Evolutionary conservation across 2,113 vertebrate genomes (phyloP), one percentile per base, ranked within the genome.

Genomic region (Trematomus loennbergii): DNA sequence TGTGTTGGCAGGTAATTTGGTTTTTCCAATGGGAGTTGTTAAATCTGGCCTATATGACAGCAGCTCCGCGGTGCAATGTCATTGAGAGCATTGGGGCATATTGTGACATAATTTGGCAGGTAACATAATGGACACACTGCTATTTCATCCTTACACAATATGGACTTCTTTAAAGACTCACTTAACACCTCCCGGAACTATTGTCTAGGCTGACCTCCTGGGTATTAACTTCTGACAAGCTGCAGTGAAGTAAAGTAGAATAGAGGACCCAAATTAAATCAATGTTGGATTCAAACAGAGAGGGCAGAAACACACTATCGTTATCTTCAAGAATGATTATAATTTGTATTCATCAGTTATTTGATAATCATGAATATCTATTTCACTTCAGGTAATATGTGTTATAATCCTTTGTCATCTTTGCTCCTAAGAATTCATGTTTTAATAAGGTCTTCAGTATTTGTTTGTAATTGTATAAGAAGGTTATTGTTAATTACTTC

Each of bases 1-100:
- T 68, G 67, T 58, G 49, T 60, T 68, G 62, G 70, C 62, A 58
- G 52, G 16, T 82, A 18, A 62, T 62, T 60, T 55, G 17, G 10
- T 20, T n/a, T 59, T 40, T 64, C 18, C 73, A 48, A 52, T 17
- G 17, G 58, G 36, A 7, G 16, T 17, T 40, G 55, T 72, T 60
- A 25, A 17, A 36, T 49, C 52, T 53, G 16, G 69, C 46, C 16
- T 54, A 9, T 57, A 17, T 72, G 22, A 68, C 25, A 60, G 52
- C 60, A 17, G 9, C 15, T 50, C 25, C 18, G 12, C 16, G 2
- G 45, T 45, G 50, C 50, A 72, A 36, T 67, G 49, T 60, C 72
- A 81, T 22, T 45, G 36, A 73, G 29, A 84, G 59, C 46, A 50
- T 16, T 43, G 57, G 20, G 59, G 25, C 13, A 79, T 46, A 33